Base-by-base conservation (phyloP, 2,797 vertebrate genomes). In the Leptoclinus maculatus region DNA sequence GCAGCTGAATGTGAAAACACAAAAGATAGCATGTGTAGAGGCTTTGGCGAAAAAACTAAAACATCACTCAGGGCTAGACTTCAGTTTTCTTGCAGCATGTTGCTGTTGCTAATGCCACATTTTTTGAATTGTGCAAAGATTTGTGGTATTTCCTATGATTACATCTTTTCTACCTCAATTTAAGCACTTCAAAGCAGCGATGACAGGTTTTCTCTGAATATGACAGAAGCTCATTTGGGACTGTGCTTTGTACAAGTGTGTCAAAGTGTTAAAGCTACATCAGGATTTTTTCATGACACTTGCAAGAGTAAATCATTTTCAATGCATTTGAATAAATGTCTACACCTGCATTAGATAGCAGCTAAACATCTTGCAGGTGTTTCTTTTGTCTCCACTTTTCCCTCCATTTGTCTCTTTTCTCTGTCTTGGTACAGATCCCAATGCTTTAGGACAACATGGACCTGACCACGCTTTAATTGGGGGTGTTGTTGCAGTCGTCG, bases 401-500 rank as follows among this genome's bases (percentile, higher is more conserved):
- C 29, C 49, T 83, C 49, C 23, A 38, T 86, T 41, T 62, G 58
- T 47, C 62, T 82, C 43, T 68, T 68, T 11, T 64, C 34, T 80
- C 16, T 78, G 62, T 67, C 68, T 73, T 34, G 54, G 75, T 88
- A 69, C 91, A 99, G 98, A 99, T 94, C 98, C 98, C 29, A 99
- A 98, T 74, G 97, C 97, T 87, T 92, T 98, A 90, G 97, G 96
- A 87, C 97, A 96, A 87, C 95, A 95, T 0, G 97, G 96, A 80
- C 97, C 98, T 43, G 98, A 99, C 87, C 98, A 99, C 1, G 98
- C 98, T 56, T 93, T 99, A 90, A 99, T 99, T 88, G 98, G 98
- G 64, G 98, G 98, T 65, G 97, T 99, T 65, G 98, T 99, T 83
- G 98, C 98, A 70, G 98, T 99, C 60, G 98, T 99, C 89, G 98